phyloP scores from a whole-genome alignment of 35 echinoderm and acorn worm genomes.

The Ophioderma brevispina region DNA sequence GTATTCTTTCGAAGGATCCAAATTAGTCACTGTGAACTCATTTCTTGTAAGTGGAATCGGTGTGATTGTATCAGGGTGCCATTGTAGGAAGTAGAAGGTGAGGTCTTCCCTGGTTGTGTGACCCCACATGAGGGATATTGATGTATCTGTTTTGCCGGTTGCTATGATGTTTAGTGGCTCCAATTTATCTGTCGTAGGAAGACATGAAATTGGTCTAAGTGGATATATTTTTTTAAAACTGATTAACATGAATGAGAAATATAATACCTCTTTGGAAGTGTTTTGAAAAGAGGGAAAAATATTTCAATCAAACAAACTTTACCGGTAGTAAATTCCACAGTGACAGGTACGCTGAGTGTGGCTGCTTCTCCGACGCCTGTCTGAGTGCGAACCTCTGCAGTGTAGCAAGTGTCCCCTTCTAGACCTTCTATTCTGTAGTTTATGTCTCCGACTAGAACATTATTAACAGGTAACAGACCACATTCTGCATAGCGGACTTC shows the following conservation, averaged over 20 bases:
- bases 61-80: background rate
- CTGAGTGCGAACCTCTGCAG: background rate
- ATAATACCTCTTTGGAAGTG: too few relatives aligned
- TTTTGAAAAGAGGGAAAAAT: too few relatives aligned
- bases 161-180: background rate
- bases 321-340: background rate
- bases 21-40: background rate
- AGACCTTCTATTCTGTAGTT: background rate
- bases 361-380: background rate
- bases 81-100: background rate
- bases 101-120: background rate
- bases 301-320: background rate
- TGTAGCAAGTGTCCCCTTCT: background rate
- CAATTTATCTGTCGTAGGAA: background rate
- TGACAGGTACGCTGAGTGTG: slow-evolving; percentile 1
- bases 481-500: background rate
- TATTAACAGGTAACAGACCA: background rate
- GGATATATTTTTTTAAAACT: too few relatives aligned
- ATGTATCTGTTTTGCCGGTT: background rate
- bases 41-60: background rate
- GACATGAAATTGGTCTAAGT: too few relatives aligned
- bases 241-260: too few relatives aligned
- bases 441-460: background rate
- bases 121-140: background rate
- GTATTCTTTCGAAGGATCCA: background rate